These are phyloP conservation scores for Colius striatus DNA, from an alignment of 2,113 vertebrate genomes.

Conservation along the genomic window DNA sequence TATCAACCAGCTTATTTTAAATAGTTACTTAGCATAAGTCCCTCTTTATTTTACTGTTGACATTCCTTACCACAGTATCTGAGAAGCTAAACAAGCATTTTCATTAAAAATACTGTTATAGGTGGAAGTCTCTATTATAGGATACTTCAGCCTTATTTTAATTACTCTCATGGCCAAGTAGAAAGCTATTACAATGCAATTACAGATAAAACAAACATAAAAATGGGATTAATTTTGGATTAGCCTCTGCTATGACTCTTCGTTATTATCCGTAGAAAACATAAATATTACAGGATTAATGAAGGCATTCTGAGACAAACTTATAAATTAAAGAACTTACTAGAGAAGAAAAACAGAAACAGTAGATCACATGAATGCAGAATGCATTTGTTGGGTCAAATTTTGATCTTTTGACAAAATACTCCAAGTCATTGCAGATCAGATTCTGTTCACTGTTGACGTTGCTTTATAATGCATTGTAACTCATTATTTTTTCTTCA, in stretches of 20 bases:
- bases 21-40: background rate
- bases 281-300: conserved; percentile 49
- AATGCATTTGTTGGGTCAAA: background rate
- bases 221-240: conserved; percentile 47
- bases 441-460: background rate
- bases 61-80: background rate
- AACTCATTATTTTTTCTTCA: background rate
- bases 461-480: background rate
- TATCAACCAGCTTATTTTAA: background rate
- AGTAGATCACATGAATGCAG: background rate
- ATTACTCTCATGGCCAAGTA: conserved; percentile 20
- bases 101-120: background rate
- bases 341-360: background rate
- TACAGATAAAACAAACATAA: conserved; percentile 30
- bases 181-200: conserved; percentile 9
- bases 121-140: background rate
- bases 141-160: background rate
- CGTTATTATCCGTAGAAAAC: conserved; percentile 21
- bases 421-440: background rate
- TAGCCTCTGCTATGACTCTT: conserved; percentile 17
- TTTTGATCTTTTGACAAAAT: conserved; percentile 1
- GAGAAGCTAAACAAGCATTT: background rate
- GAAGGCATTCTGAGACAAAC: conserved; percentile 12
- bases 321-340: conserved; percentile 12
- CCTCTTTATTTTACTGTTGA: background rate